Evolutionary conservation across 2,888 invertebrate genomes (phyloP), one percentile per base, ranked within the genome.

Genomic region (Plebejus melissa): DNA sequence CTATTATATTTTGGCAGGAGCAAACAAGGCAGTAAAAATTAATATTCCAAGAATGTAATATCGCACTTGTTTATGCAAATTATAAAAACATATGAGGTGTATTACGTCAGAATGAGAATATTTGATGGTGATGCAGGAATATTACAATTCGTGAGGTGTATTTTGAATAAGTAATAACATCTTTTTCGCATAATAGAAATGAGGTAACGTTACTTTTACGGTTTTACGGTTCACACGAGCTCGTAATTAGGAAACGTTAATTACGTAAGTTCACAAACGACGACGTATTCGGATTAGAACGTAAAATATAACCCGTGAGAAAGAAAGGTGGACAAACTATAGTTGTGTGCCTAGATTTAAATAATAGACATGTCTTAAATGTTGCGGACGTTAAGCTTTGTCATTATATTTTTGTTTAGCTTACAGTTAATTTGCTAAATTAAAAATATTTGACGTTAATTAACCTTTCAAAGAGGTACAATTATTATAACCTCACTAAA

Each of bases 1-100:
- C 77, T 74, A 75, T 50, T 60, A 54, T 16, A 71, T 76, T 76
- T 65, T 22, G 1, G 16, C 9, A 75, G 77, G 77, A 70, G 4
- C 11, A 5, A 5, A 65, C 16, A 16, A 65, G 4, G 4, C 9
- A 13, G 13, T 4, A 5, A 36, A 65, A 65, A 36, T 36, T 13
- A 65, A 65, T 32, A 36, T 65, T 65, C 65, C 4, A 65, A 32
- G 32, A 32, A 65, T 60, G 13, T 16, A 36, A 7, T 13, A 22
- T 11, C 32, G 65, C 5, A 65, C 65, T 65, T 36, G 16, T 65
- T 65, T 36, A 65, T 65, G 65, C 65, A 65, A 65, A 65, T 65
- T 65, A 36, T 13, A 32, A 65, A 65, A 13, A 9, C 5, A 28
- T 60, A 36, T 65, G 32, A 11, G 13, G 5, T 11, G 5, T 32